Percentiles rank a stretch among this genome's conserved stretches.
Evolutionary conservation across 2,888 invertebrate genomes (phyloP).

Genomic region (Diaphora mendica): DNA sequence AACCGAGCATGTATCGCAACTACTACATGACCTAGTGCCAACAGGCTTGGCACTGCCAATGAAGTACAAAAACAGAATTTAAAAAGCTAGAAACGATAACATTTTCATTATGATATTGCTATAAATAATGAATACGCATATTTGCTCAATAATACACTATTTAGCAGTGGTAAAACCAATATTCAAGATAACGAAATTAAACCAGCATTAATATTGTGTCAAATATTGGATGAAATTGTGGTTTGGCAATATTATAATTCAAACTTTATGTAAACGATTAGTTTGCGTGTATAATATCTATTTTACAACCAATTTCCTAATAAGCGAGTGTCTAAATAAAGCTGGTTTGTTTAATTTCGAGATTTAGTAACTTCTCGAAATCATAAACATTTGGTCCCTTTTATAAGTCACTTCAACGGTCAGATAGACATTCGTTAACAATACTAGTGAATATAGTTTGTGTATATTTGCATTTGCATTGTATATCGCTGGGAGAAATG

Average conservation of each 20-base stretch:
- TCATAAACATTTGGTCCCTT: constrained; percentile 27
- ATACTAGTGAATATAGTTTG: too few species aligned
- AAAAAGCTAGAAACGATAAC: neutral
- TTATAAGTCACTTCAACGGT: too few species aligned
- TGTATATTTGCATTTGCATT: too few species aligned
- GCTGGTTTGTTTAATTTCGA: neutral
- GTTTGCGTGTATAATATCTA: neutral
- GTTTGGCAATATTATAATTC: constrained; percentile 7
- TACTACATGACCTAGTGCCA: constrained; percentile 29
- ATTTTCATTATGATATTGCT: neutral
- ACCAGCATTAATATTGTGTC: neutral
- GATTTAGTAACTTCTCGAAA: neutral
- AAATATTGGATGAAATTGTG: constrained; percentile 11
- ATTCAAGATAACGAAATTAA: neutral
- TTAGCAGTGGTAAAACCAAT: neutral
- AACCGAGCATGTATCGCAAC: constrained; percentile 34
- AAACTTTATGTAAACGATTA: neutral
- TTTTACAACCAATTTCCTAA: neutral
- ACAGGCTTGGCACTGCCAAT: constrained; percentile 36
- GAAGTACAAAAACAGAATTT: neutral
- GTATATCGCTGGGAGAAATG: too few species aligned
- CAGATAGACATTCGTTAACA: too few species aligned
- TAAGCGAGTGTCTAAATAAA: neutral
- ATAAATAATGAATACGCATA: neutral
- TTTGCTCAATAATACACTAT: neutral